Evolutionary conservation across 2,113 vertebrate genomes (phyloP), one percentile per base, ranked within the genome.

Genomic region (Platysternon megacephalum): DNA sequence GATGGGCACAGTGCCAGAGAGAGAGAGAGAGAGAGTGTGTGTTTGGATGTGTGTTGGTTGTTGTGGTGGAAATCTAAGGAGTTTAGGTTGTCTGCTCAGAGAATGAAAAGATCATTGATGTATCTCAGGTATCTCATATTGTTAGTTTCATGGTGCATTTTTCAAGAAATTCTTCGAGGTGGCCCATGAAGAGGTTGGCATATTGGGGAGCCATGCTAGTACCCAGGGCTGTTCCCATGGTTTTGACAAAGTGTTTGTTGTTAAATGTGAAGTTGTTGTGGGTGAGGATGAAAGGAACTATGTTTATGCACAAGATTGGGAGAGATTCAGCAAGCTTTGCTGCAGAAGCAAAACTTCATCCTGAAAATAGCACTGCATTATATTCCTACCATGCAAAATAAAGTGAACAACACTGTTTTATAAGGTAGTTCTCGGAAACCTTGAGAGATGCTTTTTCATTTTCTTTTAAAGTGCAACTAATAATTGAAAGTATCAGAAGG

Each of bases 381-480:
- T 86, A 78, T 79, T n/a, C 12, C 51, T 55, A 94, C 82, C 72
- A 55, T 79, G 58, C 2, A 85, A 68, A 94, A 65, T 46, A 44
- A 78, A 28, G 24, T 78, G 90, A 93, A 12, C 9, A 24, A 49
- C 85, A 93, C 78, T 83, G 49, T 39, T 48, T 68, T 79, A 44
- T n/a, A 19, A 48, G 11, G 5, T 44, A 35, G 32, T 35, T 86
- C 42, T 81, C 44, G n/a, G 5, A 3, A 79, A 16, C 84, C 74
- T 42, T 90, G 74, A 88, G 56, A 90, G 21, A 81, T 24, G 89
- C 9, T 9, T 44, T 94, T 68, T 68, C 56, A 86, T 93, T 91
- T 95, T 95, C 87, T 85, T 89, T 86, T n/a, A 29, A 83, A 51
- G 65, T 93, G 74, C 76, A 94, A 93, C 28, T 88, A 74, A 82